Conservation (phyloP, 2,797 vertebrate genomes). For the Hylomyscus alleni region DNA sequence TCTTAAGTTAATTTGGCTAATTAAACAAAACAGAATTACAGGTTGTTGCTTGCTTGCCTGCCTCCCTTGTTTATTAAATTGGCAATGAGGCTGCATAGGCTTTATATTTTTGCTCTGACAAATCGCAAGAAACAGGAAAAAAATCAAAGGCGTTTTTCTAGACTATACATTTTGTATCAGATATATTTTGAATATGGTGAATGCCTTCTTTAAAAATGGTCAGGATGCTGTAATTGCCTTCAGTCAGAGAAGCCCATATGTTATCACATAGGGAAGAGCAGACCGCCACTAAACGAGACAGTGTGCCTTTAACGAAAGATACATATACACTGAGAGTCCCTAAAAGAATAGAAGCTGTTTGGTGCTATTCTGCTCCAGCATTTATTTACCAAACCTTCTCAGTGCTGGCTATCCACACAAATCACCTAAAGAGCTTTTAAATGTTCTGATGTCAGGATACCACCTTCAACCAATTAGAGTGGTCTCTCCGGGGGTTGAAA, state of each 20-base stretch:
- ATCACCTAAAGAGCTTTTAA: conserved; percentile 35
- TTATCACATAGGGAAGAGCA: conserved; percentile 24
- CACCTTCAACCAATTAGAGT: conserved; percentile 75
- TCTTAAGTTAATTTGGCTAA: conserved; percentile 31
- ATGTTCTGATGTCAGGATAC: conserved; percentile 46
- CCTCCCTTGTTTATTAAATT: conserved; percentile 4
- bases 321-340: neutral
- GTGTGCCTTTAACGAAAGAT: neutral
- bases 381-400: conserved; percentile 2
- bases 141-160: conserved; percentile 31
- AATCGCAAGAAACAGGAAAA: conserved; percentile 1
- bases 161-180: conserved; percentile 16
- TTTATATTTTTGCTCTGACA: conserved; percentile 52
- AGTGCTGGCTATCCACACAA: neutral
- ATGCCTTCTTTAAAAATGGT: conserved; percentile 53
- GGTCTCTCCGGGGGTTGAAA: conserved; percentile 29
- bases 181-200: conserved; percentile 59
- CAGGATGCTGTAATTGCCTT: conserved; percentile 48
- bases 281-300: conserved; percentile 17
- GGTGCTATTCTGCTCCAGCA: neutral
- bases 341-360: neutral
- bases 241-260: neutral
- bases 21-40: conserved; percentile 55
- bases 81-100: neutral
- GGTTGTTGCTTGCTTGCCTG: conserved; percentile 3